Base-by-base conservation (phyloP, 53 echinoderm and acorn worm genomes). In the Echinarachnius parma region DNA sequence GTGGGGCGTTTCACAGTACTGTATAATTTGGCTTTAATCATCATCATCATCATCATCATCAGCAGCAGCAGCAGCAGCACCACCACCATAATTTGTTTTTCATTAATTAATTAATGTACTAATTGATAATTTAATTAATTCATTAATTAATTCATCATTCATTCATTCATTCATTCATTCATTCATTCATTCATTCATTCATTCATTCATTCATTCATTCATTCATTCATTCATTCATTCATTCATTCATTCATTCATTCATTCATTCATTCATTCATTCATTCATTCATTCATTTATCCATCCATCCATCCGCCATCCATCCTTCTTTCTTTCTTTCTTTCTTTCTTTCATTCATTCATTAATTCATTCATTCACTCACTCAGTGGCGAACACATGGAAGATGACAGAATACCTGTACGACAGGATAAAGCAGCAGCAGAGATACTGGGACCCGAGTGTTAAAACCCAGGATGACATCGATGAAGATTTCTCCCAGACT, bases 341-440 rank as follows among this genome's bases (percentile, higher is more conserved):
- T 49, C 4, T 49, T 49, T 49, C 9, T 49, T 9, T 9, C 18
- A 13, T 13, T 4, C 18, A 13, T 49, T 18, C 19, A 14, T 49
- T 49, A 4, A 14, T 18, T 7, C 11, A 14, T 13, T 18, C 50
- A n/a, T 18, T 18, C 11, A 49, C 50, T 49, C 39, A 39, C 13
- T 14, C 28, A 64, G 64, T 42, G n/a, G 39, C 64, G 13, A 39
- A 64, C 26, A 23, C 23, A 2, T 64, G 64, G 64, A 39, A 44
- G 45, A 18, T 44, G 64, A 42, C 64, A 23, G 42, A 42, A 21
- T 15, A 13, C 21, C 64, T 64, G 26, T 39, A 42, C n/a, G 64
- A 64, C 0, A 22, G 64, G 30, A 23, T 64, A 3, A 64, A 9
- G 45, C 39, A 42, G 13, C 23, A 10, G 25, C 64, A 64, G 64